A percentile compares a stretch with the other conserved stretches of the same genome.
These are phyloP conservation scores for Cataglyphis albicans DNA, from an alignment of 2,888 invertebrate genomes.

Conservation along the genomic window DNA sequence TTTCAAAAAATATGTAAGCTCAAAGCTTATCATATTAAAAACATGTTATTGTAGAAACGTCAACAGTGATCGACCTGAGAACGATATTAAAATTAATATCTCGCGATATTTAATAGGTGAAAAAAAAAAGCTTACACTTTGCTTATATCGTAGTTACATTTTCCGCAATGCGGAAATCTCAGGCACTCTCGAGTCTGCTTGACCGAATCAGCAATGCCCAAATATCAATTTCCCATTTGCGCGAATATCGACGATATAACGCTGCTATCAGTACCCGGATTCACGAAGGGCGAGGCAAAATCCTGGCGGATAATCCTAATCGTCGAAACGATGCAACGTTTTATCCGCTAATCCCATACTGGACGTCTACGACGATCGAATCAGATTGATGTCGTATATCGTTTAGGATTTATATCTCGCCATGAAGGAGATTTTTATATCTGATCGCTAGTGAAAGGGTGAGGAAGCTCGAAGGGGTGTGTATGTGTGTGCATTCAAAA, in stretches of 20 bases:
- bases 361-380: slow-evolving; percentile 63
- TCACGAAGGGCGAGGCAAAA: slow-evolving; percentile 16
- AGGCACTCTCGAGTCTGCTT: slow-evolving; percentile 4
- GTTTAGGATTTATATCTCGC: slow-evolving; percentile 61
- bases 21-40: not conserved
- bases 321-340: slow-evolving; percentile 59
- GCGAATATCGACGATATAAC: slow-evolving; percentile 25
- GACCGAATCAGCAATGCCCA: not conserved
- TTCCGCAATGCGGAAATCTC: slow-evolving; percentile 34
- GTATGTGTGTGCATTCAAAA: not conserved
- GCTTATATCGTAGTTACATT: slow-evolving; percentile 10
- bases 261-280: not conserved
- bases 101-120: not conserved
- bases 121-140: not conserved
- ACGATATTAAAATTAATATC: not conserved
- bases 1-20: not conserved
- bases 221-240: slow-evolving; percentile 29
- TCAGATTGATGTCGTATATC: slow-evolving; percentile 63
- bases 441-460: not conserved
- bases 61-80: not conserved
- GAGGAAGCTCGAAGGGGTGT: not conserved
- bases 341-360: slow-evolving; percentile 29
- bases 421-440: not conserved
- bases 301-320: slow-evolving; percentile 64
- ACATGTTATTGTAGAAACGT: not conserved